These are phyloP conservation scores for Drosophila arizonae DNA, from an alignment of 1,140 invertebrate species.

Conservation along the genomic window DNA sequence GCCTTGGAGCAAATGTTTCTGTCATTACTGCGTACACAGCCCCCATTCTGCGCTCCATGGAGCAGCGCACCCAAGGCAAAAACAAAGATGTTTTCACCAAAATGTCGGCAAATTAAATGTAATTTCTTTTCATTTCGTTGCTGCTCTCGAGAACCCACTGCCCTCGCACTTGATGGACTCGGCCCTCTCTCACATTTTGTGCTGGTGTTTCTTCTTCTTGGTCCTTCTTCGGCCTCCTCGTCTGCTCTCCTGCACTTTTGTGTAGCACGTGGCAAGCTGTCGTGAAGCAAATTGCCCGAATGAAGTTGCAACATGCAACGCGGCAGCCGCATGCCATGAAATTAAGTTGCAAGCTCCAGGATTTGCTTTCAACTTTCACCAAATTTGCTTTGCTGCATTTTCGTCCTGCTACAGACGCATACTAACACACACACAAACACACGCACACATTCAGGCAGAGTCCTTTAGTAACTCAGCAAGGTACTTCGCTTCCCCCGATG, in stretches of 20 bases:
- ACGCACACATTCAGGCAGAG: conserved; percentile 2
- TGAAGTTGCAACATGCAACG: conserved; percentile 67
- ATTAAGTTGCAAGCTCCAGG: conserved; percentile 78
- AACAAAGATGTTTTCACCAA: conserved; percentile 48
- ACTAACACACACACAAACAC: conserved; percentile 24
- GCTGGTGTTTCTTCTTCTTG: neutral
- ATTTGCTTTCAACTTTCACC: conserved; percentile 76
- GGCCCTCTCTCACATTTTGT: neutral
- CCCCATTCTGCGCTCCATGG: neutral
- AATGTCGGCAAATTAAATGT: conserved; percentile 76
- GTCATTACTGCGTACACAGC: conserved; percentile 61
- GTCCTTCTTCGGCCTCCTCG: neutral
- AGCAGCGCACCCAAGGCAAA: conserved; percentile 26
- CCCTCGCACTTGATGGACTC: conserved; percentile 15
- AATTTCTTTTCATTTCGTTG: conserved; percentile 71
- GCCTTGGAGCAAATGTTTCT: conserved; percentile 72
- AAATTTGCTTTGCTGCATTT: conserved; percentile 58
- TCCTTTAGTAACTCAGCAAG: conserved; percentile 42
- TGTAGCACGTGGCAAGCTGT: conserved; percentile 64
- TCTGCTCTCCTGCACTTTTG: neutral
- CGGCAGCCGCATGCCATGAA: conserved; percentile 64
- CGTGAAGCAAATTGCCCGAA: conserved; percentile 74
- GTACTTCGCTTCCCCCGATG: conserved; percentile 57
- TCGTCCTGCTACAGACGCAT: conserved; percentile 6
- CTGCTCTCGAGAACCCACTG: conserved; percentile 57